Base-by-base conservation (phyloP, 2,888 invertebrate species). In the Athrips mouffetella region DNA sequence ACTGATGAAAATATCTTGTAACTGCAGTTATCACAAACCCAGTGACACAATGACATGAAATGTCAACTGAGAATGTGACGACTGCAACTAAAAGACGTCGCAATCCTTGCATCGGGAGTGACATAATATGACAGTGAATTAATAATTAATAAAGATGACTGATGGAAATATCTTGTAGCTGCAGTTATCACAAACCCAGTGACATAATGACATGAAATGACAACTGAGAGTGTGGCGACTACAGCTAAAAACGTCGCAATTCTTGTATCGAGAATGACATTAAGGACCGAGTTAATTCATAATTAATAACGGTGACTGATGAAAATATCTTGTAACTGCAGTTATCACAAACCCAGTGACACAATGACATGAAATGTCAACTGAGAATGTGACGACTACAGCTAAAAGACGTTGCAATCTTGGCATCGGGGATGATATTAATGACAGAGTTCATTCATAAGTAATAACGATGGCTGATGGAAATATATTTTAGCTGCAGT, bases 321-420 rank as follows among this genome's bases (percentile, higher is more conserved):
- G 44, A 44, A 6, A 4, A 0, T 37, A 20, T 31, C 44, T 25
- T 11, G 4, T 25, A 52, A 30, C 48, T 42, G 45, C 30, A 52
- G 51, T 35, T 50, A 57, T 59, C 66, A 52, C 11, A 42, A 37
- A 58, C 61, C 60, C 60, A 61, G 61, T 65, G 64, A 63, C 57
- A 58, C 50, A 59, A 48, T 52, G 13, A 31, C 25, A 20, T n/a
- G 41, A 61, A 57, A 48, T 61, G 56, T 59, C 60, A 45, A 57
- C 56, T 58, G 56, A 52, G 48, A n/a, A 27, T 49, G 35, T 55
- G 58, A 62, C 45, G 15, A 37, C 54, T 51, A 21, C 25, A 27
- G 10, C 27, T 39, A 27, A 33, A 8, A 42, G 48, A 20, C 40
- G 25, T 11, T 41, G n/a, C n/a, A n/a, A n/a, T n/a, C n/a, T n/a